Evolutionary conservation across 1,140 invertebrate species (phyloP).

Genomic region (Pararge aegeria): DNA sequence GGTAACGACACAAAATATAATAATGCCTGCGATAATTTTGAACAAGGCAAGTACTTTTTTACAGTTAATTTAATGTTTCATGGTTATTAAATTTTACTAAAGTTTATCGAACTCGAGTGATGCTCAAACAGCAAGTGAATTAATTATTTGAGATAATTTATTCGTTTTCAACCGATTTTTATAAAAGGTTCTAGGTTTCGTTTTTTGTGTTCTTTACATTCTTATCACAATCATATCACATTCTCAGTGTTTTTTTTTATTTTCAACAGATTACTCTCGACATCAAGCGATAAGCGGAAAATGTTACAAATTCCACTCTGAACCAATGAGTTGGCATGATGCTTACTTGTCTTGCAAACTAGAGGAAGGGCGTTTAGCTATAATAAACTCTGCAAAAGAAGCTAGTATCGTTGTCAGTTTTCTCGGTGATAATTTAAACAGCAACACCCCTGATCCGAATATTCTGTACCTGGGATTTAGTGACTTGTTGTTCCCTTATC

Average conservation of each 20-base stretch:
- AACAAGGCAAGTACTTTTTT: too few relatives aligned
- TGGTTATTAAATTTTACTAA: too few relatives aligned
- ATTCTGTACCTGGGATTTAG: conserved; percentile 56
- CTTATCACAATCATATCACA: conserved; percentile 15
- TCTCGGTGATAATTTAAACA: conserved; percentile 48
- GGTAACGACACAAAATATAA: conserved; percentile 47
- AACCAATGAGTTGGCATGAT: conserved; percentile 54
- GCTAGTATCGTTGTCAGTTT: conserved; percentile 47
- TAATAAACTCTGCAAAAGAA: conserved; percentile 60
- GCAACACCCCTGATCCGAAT: conserved; percentile 47
- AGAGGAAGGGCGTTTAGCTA: conserved; percentile 54
- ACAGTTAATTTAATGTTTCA: too few relatives aligned
- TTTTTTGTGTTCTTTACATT: too few relatives aligned
- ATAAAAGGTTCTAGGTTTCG: too few relatives aligned
- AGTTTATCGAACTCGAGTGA: too few relatives aligned
- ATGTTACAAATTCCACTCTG: conserved; percentile 63
- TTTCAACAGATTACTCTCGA: conserved; percentile 34
- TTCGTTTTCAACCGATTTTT: too few relatives aligned
- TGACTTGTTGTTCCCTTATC: conserved; percentile 55
- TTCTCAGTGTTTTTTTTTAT: neutral
- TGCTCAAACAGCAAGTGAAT: too few relatives aligned
- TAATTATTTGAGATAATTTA: too few relatives aligned
- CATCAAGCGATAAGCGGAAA: conserved; percentile 39
- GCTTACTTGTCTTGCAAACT: conserved; percentile 52
- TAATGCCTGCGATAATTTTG: conserved; percentile 48